Conservation (phyloP, 2,113 vertebrate genomes). For the Dipodomys ordii region DNA sequence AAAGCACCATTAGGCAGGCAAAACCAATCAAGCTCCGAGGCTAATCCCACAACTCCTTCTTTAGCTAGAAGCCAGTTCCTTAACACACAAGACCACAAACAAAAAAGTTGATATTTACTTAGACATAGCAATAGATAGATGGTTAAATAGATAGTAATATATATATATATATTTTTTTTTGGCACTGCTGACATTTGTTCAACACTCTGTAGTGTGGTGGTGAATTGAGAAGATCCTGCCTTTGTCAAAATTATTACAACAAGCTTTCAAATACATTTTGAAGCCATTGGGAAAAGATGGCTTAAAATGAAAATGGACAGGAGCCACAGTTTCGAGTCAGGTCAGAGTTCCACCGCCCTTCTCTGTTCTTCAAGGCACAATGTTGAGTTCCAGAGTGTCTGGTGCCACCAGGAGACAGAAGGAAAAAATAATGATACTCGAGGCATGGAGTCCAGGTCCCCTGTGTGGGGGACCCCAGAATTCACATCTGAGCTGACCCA, state of each 20-base stretch:
- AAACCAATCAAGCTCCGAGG: neutral
- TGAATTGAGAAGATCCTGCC: neutral
- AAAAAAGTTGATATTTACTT: neutral
- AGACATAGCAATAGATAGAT: conserved; percentile 42
- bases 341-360: conserved; percentile 70
- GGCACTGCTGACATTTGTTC: conserved; percentile 38
- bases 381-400: conserved; percentile 57
- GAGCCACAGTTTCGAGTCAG: conserved; percentile 55
- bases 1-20: conserved; percentile 54
- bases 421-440: neutral
- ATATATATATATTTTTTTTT: neutral
- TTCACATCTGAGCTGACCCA: neutral
- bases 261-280: conserved; percentile 64
- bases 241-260: neutral
- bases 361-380: conserved; percentile 86
- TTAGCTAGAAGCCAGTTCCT: neutral
- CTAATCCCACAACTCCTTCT: neutral
- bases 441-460: neutral
- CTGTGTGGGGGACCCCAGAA: neutral
- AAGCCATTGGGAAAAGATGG: conserved; percentile 69
- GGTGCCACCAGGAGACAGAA: conserved; percentile 36
- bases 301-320: conserved; percentile 26
- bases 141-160: conserved; percentile 26
- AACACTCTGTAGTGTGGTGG: neutral
- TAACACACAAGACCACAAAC: conserved; percentile 43